Percentiles rank a stretch among this genome's conserved stretches.
Conservation (phyloP, 2,113 vertebrate genomes). For the Tor tambroides region DNA sequence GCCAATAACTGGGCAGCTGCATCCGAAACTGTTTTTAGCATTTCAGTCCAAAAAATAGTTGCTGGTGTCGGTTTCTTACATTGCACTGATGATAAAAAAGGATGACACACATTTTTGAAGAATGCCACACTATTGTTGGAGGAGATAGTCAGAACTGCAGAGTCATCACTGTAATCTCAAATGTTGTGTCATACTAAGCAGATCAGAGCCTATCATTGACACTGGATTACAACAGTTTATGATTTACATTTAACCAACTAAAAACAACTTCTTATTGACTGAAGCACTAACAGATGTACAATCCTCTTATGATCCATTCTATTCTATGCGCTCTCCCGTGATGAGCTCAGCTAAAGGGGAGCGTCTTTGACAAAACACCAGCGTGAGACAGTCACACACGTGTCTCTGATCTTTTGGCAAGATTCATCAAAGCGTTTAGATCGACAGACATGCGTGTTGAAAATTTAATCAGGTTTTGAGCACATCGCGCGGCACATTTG, state of each 20-base stretch:
- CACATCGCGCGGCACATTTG: neutral
- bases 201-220: neutral
- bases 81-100: neutral
- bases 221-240: neutral
- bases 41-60: neutral
- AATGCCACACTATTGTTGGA: neutral
- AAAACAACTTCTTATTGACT: neutral
- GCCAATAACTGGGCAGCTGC: neutral
- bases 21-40: neutral
- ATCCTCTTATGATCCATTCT: neutral
- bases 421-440: neutral
- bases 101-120: neutral
- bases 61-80: neutral
- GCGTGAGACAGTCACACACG: neutral
- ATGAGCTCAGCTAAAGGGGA: neutral
- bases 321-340: neutral
- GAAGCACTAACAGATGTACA: neutral
- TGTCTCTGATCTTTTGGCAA: conserved; percentile 12
- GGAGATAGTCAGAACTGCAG: neutral
- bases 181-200: neutral
- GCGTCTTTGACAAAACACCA: conserved; percentile 12
- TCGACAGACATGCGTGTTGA: neutral
- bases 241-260: neutral
- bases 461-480: neutral
- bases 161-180: conserved; percentile 14